These are phyloP conservation scores for Eupithecia tripunctaria DNA, from an alignment of 2,888 invertebrate species.

Conservation along the genomic window DNA sequence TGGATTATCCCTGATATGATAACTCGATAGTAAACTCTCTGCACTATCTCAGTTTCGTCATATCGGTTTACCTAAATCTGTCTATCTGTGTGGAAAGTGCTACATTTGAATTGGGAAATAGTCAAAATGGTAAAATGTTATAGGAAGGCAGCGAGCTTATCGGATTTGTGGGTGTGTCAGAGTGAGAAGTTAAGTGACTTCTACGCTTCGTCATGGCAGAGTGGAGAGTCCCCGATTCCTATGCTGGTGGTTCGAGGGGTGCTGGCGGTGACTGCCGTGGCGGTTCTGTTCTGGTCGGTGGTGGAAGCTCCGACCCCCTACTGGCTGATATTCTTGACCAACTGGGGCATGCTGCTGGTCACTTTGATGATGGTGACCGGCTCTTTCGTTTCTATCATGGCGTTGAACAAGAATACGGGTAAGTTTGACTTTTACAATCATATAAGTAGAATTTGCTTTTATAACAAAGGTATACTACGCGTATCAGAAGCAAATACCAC, in stretches of 20 bases:
- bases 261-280: conserved; percentile 56
- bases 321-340: conserved; percentile 75
- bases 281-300: conserved; percentile 68
- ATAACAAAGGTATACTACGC: neutral
- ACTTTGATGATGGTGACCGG: conserved; percentile 59
- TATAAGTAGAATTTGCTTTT: no score
- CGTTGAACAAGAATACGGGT: conserved; percentile 60
- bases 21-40: neutral
- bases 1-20: conserved; percentile 6
- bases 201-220: conserved; percentile 76
- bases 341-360: conserved; percentile 74
- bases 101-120: conserved; percentile 39
- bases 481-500: neutral
- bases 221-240: conserved; percentile 70
- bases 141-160: conserved; percentile 63
- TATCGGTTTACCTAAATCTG: conserved; percentile 33
- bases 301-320: conserved; percentile 51
- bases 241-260: conserved; percentile 65
- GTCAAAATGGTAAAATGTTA: conserved; percentile 75
- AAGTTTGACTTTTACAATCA: conserved; percentile 41
- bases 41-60: conserved; percentile 45
- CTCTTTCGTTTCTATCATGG: conserved; percentile 60
- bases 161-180: conserved; percentile 72
- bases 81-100: conserved; percentile 24
- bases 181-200: conserved; percentile 73